Evolutionary conservation across 2,113 vertebrate genomes (phyloP), one percentile per base, ranked within the genome.

Genomic region (Poeciliopsis prolifica): DNA sequence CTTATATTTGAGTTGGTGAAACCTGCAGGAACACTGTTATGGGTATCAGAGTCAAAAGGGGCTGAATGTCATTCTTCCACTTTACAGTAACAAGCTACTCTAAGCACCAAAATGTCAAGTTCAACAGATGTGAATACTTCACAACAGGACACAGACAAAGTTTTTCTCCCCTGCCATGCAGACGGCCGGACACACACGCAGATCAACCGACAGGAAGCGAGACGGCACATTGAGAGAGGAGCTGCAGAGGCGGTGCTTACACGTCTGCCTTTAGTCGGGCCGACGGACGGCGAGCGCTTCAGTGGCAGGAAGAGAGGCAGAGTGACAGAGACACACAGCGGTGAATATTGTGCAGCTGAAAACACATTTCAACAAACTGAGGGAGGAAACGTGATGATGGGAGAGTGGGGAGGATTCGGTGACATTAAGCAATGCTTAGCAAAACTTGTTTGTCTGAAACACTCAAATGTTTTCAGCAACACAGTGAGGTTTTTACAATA

Each of bases 201-300:
- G 14, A 79, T 12, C 0, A 54, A 61, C 79, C 44, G 14, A 69
- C 33, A 82, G 33, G 42, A 70, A 58, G 11, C 51, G 2, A 60
- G 19, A 78, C 65, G 11, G 31, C 58, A 87, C 61, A 77, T 70
- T 72, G 6, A 70, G 4, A 61, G 10, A 68, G 54, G 37, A 87
- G 58, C 48, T 28, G 77, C 81, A 65, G 83, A 89, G 91, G 81
- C 91, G 94, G 94, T 93, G 96, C 97, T 99, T 99, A 99, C 98
- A 94, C 96, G 97, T 98, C 96, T 97, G 96, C 97, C 95, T 98
- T 97, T 98, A 95, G 96, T 92, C 90, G 96, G 95, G 95, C 95
- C 95, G 89, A 96, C 96, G 95, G 97, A 96, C 68, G 97, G 96
- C 94, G 97, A 97, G 87, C 86, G 96, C 98, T 99, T 97, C 83